These are phyloP conservation scores for Microctenopoma stevenorrisi DNA, from an alignment of 2,797 vertebrate species.

Conservation along the genomic window DNA sequence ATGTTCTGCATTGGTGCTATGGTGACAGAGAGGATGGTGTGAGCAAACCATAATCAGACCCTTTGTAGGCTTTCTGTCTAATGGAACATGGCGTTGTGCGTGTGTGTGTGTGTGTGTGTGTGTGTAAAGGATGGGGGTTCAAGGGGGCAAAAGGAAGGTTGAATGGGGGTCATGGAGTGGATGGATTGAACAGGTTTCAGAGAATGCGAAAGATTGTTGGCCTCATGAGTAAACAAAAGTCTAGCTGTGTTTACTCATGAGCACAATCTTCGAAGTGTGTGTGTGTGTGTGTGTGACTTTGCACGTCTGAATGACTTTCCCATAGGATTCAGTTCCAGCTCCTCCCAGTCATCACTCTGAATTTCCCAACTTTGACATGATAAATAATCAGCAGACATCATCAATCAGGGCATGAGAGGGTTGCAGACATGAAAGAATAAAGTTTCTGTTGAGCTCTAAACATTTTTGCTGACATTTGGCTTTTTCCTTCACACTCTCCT, in stretches of 20 bases:
- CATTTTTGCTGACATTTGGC: constrained; percentile 22
- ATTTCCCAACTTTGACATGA: constrained; percentile 26
- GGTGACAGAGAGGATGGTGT: neutral
- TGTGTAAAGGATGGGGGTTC: neutral
- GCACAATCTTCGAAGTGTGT: constrained; percentile 13
- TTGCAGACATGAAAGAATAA: constrained; percentile 8
- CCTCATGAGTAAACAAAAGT: constrained; percentile 66
- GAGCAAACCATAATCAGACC: constrained; percentile 32
- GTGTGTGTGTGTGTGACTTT: constrained; percentile 7
- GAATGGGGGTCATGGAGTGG: constrained; percentile 43
- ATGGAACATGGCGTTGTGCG: no score
- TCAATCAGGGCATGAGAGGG: constrained; percentile 17
- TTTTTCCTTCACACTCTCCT: constrained; percentile 41
- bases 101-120: constrained; percentile 9
- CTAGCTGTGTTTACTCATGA: constrained; percentile 35
- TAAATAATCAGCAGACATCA: constrained; percentile 1
- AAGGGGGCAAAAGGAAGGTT: constrained; percentile 38
- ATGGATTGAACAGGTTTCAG: constrained; percentile 52
- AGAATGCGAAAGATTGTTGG: constrained; percentile 60
- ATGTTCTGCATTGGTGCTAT: no score
- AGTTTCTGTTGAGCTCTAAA: constrained; percentile 13
- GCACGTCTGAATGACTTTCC: constrained; percentile 17
- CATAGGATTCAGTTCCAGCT: neutral
- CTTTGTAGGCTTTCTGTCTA: constrained; percentile 23
- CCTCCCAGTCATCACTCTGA: constrained; percentile 8